Evolutionary conservation across 2,888 invertebrate species (phyloP), one percentile per base, ranked within the genome.

Genomic region (Prionchulus punctatus): DNA sequence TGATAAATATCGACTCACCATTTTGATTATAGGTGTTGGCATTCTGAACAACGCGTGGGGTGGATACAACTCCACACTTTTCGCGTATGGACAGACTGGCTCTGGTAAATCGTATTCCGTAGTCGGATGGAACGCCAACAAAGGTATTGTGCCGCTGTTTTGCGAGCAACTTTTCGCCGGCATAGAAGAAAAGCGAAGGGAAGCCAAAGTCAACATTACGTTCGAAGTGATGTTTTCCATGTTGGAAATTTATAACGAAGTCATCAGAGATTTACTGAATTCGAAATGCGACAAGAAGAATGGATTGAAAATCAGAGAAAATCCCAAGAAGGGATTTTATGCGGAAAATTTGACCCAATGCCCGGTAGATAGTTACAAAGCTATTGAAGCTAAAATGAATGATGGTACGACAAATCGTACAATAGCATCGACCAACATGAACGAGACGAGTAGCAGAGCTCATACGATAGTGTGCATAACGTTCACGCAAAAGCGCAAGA

Each of bases 201-300:
- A n/a, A n/a, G n/a, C n/a, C n/a, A n/a, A n/a, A n/a, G n/a, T n/a
- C n/a, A n/a, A n/a, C n/a, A n/a, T n/a, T n/a, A n/a, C n/a, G n/a
- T n/a, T n/a, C n/a, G n/a, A n/a, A n/a, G n/a, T n/a, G n/a, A n/a
- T n/a, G n/a, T n/a, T n/a, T n/a, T n/a, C n/a, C 58, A 79, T 79
- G 78, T 65, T 79, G 61, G 79, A 79, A 66, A 78, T 79, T 60
- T 79, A 79, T 69, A 77, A 78, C 64, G 79, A 79, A 65, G 72
- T 75, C 55, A 75, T 76, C 4, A 61, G 73, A 51, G 77, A 78
- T 64, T 65, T 78, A 30, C 65, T 77, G 1, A 67, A 70, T 60
- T 61, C 71, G 1, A 69, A 60, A 55, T 60, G 61, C 2, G 65
- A 68, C 27, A 67, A 67, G 61, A 75, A 70, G 64, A 72, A 69